phyloP scores from a whole-genome alignment of 2,113 vertebrate species.

The Micronycteris hirsuta region DNA sequence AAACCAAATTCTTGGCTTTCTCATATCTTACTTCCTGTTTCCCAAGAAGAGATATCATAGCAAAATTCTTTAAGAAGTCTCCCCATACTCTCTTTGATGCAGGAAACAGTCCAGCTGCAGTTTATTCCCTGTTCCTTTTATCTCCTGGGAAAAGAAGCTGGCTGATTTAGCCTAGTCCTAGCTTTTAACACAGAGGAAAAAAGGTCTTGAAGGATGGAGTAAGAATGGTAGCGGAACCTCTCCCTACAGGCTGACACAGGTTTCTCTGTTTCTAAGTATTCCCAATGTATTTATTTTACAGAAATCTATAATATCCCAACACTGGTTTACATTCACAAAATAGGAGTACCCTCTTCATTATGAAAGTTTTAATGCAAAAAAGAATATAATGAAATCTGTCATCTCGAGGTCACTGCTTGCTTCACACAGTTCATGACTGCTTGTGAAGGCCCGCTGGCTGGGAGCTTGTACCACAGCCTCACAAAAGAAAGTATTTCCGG shows the following conservation, averaged over 20 bases:
- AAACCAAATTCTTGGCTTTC: background rate
- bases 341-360: background rate
- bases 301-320: background rate
- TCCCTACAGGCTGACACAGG: background rate
- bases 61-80: background rate
- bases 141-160: conserved; percentile 17
- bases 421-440: background rate
- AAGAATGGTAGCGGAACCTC: background rate
- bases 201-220: background rate
- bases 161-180: background rate
- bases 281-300: background rate
- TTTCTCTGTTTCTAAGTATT: background rate
- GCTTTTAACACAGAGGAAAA: background rate
- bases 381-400: background rate
- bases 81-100: background rate
- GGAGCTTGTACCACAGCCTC: background rate
- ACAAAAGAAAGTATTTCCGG: background rate
- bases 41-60: background rate
- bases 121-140: background rate
- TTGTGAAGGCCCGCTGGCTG: background rate
- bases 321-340: background rate
- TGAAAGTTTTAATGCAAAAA: background rate
- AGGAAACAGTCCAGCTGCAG: background rate
- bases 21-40: background rate
- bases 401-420: background rate